Conservation (phyloP, 2,113 vertebrate species). For the Zosterops japonicus region DNA sequence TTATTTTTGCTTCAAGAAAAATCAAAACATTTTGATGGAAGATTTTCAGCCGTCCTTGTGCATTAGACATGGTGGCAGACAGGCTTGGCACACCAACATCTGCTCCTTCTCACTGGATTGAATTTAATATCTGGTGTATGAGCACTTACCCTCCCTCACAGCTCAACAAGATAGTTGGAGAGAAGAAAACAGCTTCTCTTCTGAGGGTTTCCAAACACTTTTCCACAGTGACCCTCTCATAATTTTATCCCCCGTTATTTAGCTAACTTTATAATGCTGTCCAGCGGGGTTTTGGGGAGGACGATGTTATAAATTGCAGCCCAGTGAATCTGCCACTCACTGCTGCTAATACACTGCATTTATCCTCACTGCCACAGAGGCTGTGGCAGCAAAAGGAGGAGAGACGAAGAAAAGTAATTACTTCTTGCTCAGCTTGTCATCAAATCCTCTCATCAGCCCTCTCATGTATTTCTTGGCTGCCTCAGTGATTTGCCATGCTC, state of each 20-base stretch:
- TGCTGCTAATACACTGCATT: neutral
- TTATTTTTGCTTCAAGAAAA: slow-evolving; percentile 5
- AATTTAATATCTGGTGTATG: slow-evolving; percentile 2
- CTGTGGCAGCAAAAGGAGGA: neutral
- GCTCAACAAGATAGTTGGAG: neutral
- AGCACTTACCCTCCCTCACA: neutral
- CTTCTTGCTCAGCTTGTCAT: slow-evolving; percentile 33
- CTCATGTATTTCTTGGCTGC: neutral
- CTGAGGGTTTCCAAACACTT: neutral
- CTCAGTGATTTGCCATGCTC: fast-evolving
- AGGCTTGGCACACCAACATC: slow-evolving; percentile 17
- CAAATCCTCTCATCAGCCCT: slow-evolving; percentile 3
- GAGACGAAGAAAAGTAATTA: slow-evolving; percentile 39
- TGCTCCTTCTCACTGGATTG: slow-evolving; percentile 16
- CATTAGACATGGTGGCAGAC: neutral
- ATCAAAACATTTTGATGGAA: slow-evolving; percentile 33
- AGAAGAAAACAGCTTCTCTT: neutral
- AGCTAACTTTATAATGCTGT: neutral
- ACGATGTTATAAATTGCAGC: neutral
- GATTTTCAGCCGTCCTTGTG: slow-evolving; percentile 23
- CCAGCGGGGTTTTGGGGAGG: neutral
- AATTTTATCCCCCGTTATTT: neutral
- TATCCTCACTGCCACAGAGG: neutral
- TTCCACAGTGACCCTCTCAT: neutral
- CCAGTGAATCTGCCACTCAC: slow-evolving; percentile 22